phyloP scores from a whole-genome alignment of 2,888 invertebrate genomes.

The Drosophila mercatorum region DNA sequence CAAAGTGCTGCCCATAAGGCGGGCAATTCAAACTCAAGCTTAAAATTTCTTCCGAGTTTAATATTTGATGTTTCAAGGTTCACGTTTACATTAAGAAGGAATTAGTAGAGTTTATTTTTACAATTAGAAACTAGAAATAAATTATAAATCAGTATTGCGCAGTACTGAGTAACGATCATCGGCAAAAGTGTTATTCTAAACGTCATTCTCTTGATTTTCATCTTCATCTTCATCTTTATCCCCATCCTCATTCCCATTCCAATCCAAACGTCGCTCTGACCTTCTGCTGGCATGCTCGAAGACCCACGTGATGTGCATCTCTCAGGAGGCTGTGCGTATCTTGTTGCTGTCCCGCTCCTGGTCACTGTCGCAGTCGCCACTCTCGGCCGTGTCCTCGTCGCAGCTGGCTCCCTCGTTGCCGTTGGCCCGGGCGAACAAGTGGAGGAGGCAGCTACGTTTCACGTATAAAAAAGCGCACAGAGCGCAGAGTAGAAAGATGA shows the following conservation, averaged over 20 bases:
- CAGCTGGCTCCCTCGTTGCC: constrained; percentile 52
- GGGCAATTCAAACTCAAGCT: constrained; percentile 20
- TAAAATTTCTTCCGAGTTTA: constrained; percentile 12
- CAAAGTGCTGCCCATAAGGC: constrained; percentile 44
- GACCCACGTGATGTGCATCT: constrained; percentile 75
- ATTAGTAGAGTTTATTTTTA: constrained; percentile 52
- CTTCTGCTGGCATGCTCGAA: constrained; percentile 45
- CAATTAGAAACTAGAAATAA: constrained; percentile 62
- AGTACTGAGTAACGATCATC: constrained; percentile 31
- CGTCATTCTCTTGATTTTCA: not conserved
- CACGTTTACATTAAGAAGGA: constrained; percentile 32
- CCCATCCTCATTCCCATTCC: constrained; percentile 1
- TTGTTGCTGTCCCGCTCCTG: constrained; percentile 81
- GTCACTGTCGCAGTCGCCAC: constrained; percentile 81
- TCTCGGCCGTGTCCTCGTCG: constrained; percentile 74
- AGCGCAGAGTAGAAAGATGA: constrained; percentile 88
- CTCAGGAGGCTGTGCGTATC: constrained; percentile 82
- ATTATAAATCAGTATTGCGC: constrained; percentile 52
- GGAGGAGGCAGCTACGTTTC: constrained; percentile 83
- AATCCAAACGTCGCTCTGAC: constrained; percentile 19
- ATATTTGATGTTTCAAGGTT: constrained; percentile 28
- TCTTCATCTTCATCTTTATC: not conserved
- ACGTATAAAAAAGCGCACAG: constrained; percentile 87
- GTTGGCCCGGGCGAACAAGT: constrained; percentile 69
- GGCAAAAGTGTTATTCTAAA: constrained; percentile 15